Evolutionary conservation across 2,888 invertebrate species (phyloP).

Genomic region (Aleiodes alternator): DNA sequence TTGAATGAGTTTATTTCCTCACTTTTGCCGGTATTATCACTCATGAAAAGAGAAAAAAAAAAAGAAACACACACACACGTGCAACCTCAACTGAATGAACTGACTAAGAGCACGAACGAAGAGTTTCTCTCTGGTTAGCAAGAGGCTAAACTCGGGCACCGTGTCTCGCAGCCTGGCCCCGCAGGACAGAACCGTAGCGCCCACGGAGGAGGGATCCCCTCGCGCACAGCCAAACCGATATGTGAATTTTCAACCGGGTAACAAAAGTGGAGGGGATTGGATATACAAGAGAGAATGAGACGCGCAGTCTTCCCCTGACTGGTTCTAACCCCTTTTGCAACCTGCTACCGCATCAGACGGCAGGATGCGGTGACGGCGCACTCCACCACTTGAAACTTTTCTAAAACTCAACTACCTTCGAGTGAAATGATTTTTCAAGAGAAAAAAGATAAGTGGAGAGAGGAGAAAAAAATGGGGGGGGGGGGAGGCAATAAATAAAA

Average conservation of each 20-base stretch:
- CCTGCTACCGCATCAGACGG: conserved; percentile 32
- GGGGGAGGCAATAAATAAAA: no score
- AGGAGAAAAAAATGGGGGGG: no score
- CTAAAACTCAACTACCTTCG: neutral
- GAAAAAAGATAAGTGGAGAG: no score
- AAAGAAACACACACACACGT: conserved; percentile 46
- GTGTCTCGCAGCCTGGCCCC: conserved; percentile 58
- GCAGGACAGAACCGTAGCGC: conserved; percentile 61
- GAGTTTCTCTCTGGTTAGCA: conserved; percentile 62
- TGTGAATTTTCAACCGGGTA: conserved; percentile 40
- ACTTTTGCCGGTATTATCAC: no score
- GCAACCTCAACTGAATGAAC: conserved; percentile 59
- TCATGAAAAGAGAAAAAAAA: no score
- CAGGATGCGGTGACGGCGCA: conserved; percentile 26
- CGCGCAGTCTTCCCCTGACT: conserved; percentile 54
- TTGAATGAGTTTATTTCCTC: no score
- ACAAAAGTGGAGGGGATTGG: conserved; percentile 42
- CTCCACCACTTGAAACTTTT: conserved; percentile 9
- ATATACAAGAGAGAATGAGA: conserved; percentile 36
- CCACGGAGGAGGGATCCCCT: conserved; percentile 54
- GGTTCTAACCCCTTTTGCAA: conserved; percentile 35
- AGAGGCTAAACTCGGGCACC: conserved; percentile 46
- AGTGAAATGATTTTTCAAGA: conserved; percentile 1
- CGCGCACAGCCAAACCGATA: conserved; percentile 47
- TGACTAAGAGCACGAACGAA: conserved; percentile 63